A percentile compares a stretch with the other conserved stretches of the same genome.
These are phyloP conservation scores for Peromyscus californicus DNA, from an alignment of 2,113 vertebrate genomes.

Conservation along the genomic window DNA sequence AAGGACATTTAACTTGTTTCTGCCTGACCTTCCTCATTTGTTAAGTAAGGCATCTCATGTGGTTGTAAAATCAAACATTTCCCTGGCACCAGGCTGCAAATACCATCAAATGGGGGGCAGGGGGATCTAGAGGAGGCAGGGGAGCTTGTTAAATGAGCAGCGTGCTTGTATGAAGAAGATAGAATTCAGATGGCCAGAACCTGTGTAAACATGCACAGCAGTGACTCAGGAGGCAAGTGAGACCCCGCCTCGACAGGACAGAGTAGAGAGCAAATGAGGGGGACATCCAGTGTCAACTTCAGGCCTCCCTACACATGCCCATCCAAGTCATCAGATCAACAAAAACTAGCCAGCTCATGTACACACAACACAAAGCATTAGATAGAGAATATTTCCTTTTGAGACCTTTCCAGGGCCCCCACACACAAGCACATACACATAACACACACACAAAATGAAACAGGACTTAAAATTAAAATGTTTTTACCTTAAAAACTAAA, in stretches of 20 bases:
- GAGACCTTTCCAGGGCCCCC: not conserved
- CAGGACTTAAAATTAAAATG: not conserved
- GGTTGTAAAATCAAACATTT: not conserved
- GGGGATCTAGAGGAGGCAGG: not conserved
- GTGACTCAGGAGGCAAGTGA: not conserved
- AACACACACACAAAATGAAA: not conserved
- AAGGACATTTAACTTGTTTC: not conserved
- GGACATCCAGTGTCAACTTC: not conserved
- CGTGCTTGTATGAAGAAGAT: not conserved
- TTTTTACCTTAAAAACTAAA: not conserved
- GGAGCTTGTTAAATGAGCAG: not conserved
- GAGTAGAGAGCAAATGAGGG: too few species aligned
- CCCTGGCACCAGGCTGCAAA: not conserved
- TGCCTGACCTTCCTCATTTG: not conserved
- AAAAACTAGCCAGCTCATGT: not conserved
- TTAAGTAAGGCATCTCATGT: not conserved
- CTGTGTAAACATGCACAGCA: not conserved
- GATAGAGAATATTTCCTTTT: not conserved
- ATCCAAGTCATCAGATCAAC: too few species aligned
- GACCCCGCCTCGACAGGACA: not conserved
- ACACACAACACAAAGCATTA: not conserved
- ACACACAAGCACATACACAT: not conserved
- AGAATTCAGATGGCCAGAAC: too few species aligned
- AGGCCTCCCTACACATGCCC: not conserved
- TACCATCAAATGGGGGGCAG: not conserved